Evolutionary conservation across 2,888 invertebrate genomes (phyloP), one percentile per base, ranked within the genome.

Genomic region (Odontocolon sp.): DNA sequence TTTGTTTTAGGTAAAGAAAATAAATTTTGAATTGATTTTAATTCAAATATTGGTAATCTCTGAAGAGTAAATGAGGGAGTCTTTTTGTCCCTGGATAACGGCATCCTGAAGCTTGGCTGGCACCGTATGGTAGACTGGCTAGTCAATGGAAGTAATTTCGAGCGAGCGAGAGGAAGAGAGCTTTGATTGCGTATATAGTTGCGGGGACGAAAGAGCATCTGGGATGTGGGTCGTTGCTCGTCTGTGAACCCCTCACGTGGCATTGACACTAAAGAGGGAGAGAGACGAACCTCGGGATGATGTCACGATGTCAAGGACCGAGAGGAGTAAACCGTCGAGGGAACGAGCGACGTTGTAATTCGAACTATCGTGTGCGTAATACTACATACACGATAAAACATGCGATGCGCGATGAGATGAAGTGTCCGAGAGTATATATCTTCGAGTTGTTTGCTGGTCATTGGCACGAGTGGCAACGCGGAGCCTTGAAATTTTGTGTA

Each of bases 301-400:
- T 79, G 77, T 80, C 69, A 80, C 74, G 74, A 69, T 80, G 80
- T 78, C 78, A 81, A 81, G 80, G 78, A 77, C 71, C 75, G 70
- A 67, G 73, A 72, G 59, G 67, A 69, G 47, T 77, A 23, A 36
- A 26, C 68, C 61, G 52, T 59, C 52, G 70, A 68, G 56, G 57
- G 50, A 56, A 47, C 50, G 52, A 42, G 52, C 59, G 23, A 63
- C 56, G 66, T 67, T 45, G 77, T 77, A 68, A 77, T 72, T 77
- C 57, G 57, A 50, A 56, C 9, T 23, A 63, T 67, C 61, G 47
- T 73, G 45, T 64, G 50, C 28, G 57, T 59, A 64, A 31, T 50
- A 59, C 42, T 28, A 67, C 61, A 66, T 11, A 57, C 21, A 64
- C 61, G 23, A 11, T 18, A 63, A 16, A 45, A 52, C 36, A 63